phyloP scores from a whole-genome alignment of 1,140 invertebrate genomes.

The Trichoplusia ni region DNA sequence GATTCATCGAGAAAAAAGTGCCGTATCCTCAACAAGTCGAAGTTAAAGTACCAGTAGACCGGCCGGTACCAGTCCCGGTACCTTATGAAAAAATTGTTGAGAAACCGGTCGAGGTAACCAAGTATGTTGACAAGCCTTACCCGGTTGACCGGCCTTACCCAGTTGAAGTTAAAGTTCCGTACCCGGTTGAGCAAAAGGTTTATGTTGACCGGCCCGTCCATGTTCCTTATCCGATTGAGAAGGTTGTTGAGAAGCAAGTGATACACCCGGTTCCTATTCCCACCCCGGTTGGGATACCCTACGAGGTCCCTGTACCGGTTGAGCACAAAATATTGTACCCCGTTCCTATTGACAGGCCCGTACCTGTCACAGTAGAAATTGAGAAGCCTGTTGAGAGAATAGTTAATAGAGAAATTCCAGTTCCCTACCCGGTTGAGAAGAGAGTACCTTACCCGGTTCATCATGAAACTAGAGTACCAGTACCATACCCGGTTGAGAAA shows the following conservation, averaged over 20 bases:
- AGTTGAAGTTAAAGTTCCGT: conserved; percentile 75
- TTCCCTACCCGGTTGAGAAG: conserved; percentile 71
- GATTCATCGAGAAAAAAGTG: conserved; percentile 80
- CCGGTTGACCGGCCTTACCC: conserved; percentile 81
- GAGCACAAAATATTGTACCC: conserved; percentile 71
- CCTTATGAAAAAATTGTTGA: conserved; percentile 79
- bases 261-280: conserved; percentile 64
- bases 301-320: conserved; percentile 62
- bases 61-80: conserved; percentile 78
- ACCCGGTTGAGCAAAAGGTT: conserved; percentile 81
- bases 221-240: conserved; percentile 82
- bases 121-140: conserved; percentile 76
- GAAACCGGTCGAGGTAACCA: conserved; percentile 78
- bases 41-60: conserved; percentile 76
- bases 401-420: conserved; percentile 65
- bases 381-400: conserved; percentile 70
- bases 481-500: conserved; percentile 78
- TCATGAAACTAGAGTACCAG: conserved; percentile 66
- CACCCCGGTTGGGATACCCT: conserved; percentile 62
- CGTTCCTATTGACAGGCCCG: conserved; percentile 72
- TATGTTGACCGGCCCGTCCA: conserved; percentile 81
- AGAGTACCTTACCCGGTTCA: conserved; percentile 66
- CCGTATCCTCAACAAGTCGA: conserved; percentile 81
- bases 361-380: conserved; percentile 78
- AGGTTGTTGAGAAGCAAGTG: conserved; percentile 76